Percentiles rank a stretch among this genome's conserved stretches.
phyloP scores from a whole-genome alignment of 2,888 invertebrate species.

The Nematopogon swammerdamellus region DNA sequence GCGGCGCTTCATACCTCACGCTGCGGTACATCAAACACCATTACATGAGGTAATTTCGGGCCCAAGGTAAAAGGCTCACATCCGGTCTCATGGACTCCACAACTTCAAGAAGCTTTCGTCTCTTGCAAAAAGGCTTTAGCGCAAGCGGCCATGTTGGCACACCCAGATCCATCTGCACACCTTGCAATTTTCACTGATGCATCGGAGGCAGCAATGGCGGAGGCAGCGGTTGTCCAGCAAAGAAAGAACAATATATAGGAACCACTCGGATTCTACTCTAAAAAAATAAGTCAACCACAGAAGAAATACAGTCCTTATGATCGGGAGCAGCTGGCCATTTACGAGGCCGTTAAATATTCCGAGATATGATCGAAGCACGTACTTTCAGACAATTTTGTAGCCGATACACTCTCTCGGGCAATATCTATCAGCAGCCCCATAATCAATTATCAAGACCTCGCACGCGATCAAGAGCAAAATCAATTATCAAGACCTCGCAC shows the following conservation, averaged over 20 bases:
- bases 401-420: no score
- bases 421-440: no score
- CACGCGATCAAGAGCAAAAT: no score
- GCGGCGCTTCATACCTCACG: neutral
- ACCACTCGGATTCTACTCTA: neutral
- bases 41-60: neutral
- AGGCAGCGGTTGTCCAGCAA: neutral
- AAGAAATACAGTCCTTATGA: neutral
- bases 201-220: neutral
- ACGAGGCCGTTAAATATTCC: neutral
- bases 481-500: no score
- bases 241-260: neutral
- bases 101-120: neutral
- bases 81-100: neutral
- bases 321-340: neutral
- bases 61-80: neutral
- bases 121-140: neutral
- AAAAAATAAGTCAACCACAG: no score
- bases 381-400: neutral
- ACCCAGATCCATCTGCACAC: neutral
- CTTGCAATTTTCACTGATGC: no score
- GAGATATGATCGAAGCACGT: neutral
- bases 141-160: neutral
- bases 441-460: no score
- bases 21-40: neutral